A percentile compares a stretch with the other conserved stretches of the same genome.
Conservation (phyloP, 2,113 vertebrate genomes). For the Machaerirhynchus nigripectus region DNA sequence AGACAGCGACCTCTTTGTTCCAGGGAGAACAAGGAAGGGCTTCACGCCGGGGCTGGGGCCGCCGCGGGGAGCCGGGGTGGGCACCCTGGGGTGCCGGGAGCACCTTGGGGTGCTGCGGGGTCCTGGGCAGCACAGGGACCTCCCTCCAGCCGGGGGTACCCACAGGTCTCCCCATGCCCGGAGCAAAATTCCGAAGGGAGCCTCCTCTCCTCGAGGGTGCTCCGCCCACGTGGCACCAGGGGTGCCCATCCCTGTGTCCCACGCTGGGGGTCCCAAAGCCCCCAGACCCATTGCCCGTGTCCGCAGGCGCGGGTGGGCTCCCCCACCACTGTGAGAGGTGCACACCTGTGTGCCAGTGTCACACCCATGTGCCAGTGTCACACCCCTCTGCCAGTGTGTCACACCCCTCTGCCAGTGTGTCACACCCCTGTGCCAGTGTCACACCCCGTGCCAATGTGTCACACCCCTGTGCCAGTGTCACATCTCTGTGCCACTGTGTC, state of each 20-base stretch:
- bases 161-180: fast-evolving
- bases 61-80: fast-evolving
- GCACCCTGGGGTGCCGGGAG: neutral
- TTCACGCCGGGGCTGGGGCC: neutral
- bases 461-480: neutral
- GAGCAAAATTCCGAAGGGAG: neutral
- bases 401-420: neutral
- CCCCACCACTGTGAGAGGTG: neutral
- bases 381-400: too few relatives aligned
- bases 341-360: fast-evolving
- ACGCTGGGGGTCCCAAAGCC: neutral
- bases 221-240: neutral
- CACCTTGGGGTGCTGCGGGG: neutral
- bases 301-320: fast-evolving
- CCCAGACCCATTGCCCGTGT: neutral
- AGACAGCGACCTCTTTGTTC: conserved; percentile 79
- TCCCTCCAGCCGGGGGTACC: fast-evolving
- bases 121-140: fast-evolving
- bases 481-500: fast-evolving
- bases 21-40: conserved; percentile 58
- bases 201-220: neutral
- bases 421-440: fast-evolving
- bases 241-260: neutral
- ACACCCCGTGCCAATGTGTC: neutral
- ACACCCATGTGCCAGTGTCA: too few relatives aligned